These are phyloP conservation scores for Carollia perspicillata DNA, from an alignment of 2,113 vertebrate genomes.

Conservation along the genomic window DNA sequence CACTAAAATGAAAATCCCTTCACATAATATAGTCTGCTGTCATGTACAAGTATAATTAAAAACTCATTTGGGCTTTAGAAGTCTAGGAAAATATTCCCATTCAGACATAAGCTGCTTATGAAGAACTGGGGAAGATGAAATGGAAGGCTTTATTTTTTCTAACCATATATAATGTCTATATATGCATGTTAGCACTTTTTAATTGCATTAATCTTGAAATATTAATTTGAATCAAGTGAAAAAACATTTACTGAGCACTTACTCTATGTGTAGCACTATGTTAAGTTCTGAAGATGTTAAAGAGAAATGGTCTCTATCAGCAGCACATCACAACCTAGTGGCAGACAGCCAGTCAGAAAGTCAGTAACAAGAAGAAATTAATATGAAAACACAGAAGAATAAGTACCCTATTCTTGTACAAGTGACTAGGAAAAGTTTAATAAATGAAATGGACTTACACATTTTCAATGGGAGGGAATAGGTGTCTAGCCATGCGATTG, in stretches of 20 bases:
- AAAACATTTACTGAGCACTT: conserved; percentile 26
- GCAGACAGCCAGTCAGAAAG: not conserved
- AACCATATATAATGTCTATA: not conserved
- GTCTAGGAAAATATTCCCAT: conserved; percentile 36
- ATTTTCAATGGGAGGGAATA: not conserved
- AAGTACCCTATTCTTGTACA: not conserved
- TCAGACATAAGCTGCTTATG: conserved; percentile 40
- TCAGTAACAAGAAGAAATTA: conserved; percentile 31
- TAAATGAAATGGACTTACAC: not conserved
- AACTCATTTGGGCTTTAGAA: conserved; percentile 30
- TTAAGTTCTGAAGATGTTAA: not conserved
- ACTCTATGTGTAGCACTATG: not conserved
- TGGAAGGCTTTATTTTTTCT: conserved; percentile 12
- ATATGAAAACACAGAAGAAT: not conserved
- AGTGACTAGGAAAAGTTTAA: not conserved
- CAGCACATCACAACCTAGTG: not conserved
- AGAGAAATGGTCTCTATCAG: not conserved
- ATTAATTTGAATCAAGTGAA: not conserved
- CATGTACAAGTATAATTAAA: conserved; percentile 32
- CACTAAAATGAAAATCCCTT: conserved; percentile 41
- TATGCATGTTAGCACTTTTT: not conserved
- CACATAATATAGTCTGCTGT: conserved; percentile 22
- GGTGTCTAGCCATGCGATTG: not conserved
- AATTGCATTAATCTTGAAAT: conserved; percentile 42
- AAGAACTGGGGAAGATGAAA: conserved; percentile 16